Base-by-base conservation (phyloP, 2,113 vertebrate species). In the Oriolus oriolus region DNA sequence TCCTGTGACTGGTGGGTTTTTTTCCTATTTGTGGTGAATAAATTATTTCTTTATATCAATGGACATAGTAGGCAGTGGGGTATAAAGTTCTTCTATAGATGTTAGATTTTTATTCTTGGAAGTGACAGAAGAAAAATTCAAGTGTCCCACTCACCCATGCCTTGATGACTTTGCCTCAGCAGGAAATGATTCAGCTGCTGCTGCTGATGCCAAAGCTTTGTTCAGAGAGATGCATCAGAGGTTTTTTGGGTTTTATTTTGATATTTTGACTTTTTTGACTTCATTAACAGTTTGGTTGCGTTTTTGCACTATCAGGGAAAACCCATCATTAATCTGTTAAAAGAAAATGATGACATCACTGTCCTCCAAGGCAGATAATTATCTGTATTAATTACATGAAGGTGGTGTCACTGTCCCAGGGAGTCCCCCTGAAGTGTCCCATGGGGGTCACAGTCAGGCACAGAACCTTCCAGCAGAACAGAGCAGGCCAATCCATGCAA, bases 151-250 rank as follows among this genome's bases (percentile, higher is more conserved):
- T 84, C 39, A 27, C 5, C 26, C 24, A 5, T 71, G 61, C 53
- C 44, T 22, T 39, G 59, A n/a, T 89, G 53, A 12, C 10, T 85
- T 88, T 80, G 68, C 26, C 56, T 84, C 66, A 42, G 26, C 61
- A 79, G 86, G 60, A 85, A 88, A 70, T 70, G 52, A 79, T 66
- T 85, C 75, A 87, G 73, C 21, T 6, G 63, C 11, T 70, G 61
- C 64, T 89, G 57, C 1, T 71, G 73, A 42, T 79, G 44, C 44
- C 77, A 89, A 8, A 41, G 10, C 23, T 95, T 87, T 35, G 7
- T 44, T 89, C 52, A 45, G 31, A 45, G 57, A 68, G 39, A 71
- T 44, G 76, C 47, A 31, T 54, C 35, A 33, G 27, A 79, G 26
- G 6, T 1, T 3, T 68, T n/a, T 10, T 8, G 49, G 35, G 10